Conservation (phyloP, 2,797 vertebrate genomes). For the Cryptoblepharus egeriae region DNA sequence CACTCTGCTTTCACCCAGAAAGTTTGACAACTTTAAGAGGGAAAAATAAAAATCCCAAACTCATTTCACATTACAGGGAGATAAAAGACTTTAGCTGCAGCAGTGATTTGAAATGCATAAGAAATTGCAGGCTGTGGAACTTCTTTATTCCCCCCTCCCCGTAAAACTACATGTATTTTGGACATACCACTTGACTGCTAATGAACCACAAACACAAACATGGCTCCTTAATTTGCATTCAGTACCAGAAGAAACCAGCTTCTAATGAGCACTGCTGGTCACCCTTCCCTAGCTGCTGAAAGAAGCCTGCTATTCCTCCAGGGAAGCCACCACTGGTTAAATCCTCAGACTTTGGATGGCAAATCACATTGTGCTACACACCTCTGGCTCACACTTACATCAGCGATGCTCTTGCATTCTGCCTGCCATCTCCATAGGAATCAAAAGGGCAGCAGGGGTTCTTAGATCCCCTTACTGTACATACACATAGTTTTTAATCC, state of each 20-base stretch:
- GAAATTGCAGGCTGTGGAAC: conserved; percentile 48
- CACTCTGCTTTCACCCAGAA: conserved; percentile 17
- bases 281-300: conserved; percentile 60
- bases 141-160: neutral
- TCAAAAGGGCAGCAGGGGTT: conserved; percentile 42
- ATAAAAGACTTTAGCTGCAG: conserved; percentile 60
- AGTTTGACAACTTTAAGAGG: conserved; percentile 18
- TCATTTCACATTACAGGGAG: conserved; percentile 52
- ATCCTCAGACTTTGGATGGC: conserved; percentile 57
- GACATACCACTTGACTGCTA: conserved; percentile 69
- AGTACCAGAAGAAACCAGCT: conserved; percentile 57
- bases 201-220: conserved; percentile 69
- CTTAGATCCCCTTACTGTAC: conserved; percentile 67
- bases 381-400: conserved; percentile 19
- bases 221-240: conserved; percentile 72
- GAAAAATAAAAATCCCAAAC: conserved; percentile 46
- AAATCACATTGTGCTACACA: conserved; percentile 47
- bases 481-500: conserved; percentile 73
- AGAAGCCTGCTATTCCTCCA: conserved; percentile 52
- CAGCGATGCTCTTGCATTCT: conserved; percentile 26
- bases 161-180: conserved; percentile 60
- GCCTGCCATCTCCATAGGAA: conserved; percentile 66
- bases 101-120: conserved; percentile 61
- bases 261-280: conserved; percentile 68
- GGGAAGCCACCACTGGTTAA: conserved; percentile 52